Evolutionary conservation across 2,113 vertebrate genomes (phyloP).

Genomic region (Proteles cristata): DNA sequence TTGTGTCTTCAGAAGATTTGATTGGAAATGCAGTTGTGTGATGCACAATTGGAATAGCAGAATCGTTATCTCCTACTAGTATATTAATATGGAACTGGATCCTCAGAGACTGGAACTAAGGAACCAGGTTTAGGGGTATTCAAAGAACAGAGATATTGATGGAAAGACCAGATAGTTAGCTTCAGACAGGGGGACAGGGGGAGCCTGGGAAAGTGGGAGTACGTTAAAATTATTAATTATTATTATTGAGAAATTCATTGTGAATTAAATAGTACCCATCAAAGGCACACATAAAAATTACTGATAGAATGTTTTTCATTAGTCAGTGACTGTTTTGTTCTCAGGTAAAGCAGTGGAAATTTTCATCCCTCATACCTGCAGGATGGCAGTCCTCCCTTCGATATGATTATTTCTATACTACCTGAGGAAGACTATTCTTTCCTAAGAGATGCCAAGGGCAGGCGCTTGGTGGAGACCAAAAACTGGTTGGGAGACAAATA

Average conservation of each 20-base stretch:
- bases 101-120: not conserved
- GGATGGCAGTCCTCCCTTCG: not conserved
- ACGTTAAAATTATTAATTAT: not conserved
- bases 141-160: not conserved
- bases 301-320: not conserved
- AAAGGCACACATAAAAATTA: not conserved
- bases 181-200: not conserved
- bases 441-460: not conserved
- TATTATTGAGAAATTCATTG: not conserved
- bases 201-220: not conserved
- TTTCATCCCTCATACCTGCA: not conserved
- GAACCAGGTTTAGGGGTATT: not conserved
- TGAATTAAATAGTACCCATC: not conserved
- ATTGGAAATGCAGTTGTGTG: not conserved
- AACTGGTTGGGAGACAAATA: not conserved
- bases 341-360: not conserved
- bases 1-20: not conserved
- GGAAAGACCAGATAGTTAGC: not conserved
- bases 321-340: not conserved
- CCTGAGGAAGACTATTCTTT: not conserved
- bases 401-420: not conserved
- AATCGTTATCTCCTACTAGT: not conserved
- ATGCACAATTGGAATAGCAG: no score
- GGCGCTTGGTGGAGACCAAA: not conserved
- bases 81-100: not conserved